A percentile compares a stretch with the other conserved stretches of the same genome.
Conservation (phyloP, 1,140 invertebrate genomes). For the Planococcus citri region DNA sequence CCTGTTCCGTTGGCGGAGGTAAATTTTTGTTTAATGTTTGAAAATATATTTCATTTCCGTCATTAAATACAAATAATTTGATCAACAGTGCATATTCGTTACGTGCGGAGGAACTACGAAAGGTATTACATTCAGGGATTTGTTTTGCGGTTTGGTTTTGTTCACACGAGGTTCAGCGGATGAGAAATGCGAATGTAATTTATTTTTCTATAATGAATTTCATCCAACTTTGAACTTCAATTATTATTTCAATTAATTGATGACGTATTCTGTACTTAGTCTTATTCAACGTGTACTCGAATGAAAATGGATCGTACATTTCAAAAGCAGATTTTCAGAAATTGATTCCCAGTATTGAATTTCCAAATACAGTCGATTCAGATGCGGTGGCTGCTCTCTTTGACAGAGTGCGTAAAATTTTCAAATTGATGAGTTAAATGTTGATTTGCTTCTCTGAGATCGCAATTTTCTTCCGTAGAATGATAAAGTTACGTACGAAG, state of each 20-base stretch:
- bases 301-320: constrained; percentile 61
- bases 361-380: constrained; percentile 43
- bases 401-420: not conserved
- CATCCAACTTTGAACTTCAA: constrained; percentile 9
- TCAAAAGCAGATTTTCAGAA: constrained; percentile 57
- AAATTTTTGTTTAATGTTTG: constrained; percentile 24
- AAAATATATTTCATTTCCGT: not conserved
- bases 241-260: not conserved
- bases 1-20: constrained; percentile 62
- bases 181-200: constrained; percentile 72
- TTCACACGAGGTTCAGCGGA: constrained; percentile 67
- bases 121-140: constrained; percentile 69
- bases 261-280: constrained; percentile 38
- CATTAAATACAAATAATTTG: constrained; percentile 23
- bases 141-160: constrained; percentile 68
- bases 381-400: constrained; percentile 35
- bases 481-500: constrained; percentile 52
- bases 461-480: constrained; percentile 32
- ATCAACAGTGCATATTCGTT: constrained; percentile 51
- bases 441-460: not conserved
- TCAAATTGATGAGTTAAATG: not conserved
- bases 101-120: constrained; percentile 67
- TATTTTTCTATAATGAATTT: not conserved
- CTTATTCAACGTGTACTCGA: constrained; percentile 72
- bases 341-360: constrained; percentile 17